Base-by-base conservation (phyloP, 2,888 invertebrate genomes). In the Hedychridium roseum region DNA sequence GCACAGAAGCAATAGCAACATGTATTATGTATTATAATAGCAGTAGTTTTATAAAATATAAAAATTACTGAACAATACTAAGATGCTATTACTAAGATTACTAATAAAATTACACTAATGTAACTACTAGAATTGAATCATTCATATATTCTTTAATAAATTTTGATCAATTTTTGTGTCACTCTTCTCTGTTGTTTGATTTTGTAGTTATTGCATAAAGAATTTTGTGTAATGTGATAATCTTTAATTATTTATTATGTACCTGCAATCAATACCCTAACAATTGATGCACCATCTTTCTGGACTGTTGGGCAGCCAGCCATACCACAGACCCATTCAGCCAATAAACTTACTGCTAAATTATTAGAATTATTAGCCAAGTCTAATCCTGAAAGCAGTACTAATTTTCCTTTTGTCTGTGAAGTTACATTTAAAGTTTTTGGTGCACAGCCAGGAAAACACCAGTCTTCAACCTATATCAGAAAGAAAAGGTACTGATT, bases 191-290 rank as follows among this genome's bases (percentile, higher is more conserved):
- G n/a, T n/a, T n/a, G n/a, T n/a, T n/a, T n/a, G n/a, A n/a, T n/a
- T n/a, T n/a, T n/a, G n/a, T n/a, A n/a, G n/a, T n/a, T n/a, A 26
- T 6, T 17, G 2, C 1, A 28, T 14, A 6, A 23, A 2, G 45
- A 32, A 6, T 34, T 41, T 28, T 31, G 17, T 17, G 11, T 2
- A 47, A 37, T 15, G 30, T 30, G 3, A 57, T 37, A n/a, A n/a
- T n/a, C n/a, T n/a, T n/a, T n/a, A n/a, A n/a, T n/a, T n/a, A n/a
- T n/a, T n/a, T 2, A 6, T 12, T 14, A 35, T 26, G 57, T 66
- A 81, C 92, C 94, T 57, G 94, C 94, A 53, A 97, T 84, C 51
- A 97, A 85, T 3, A 97, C 83, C 58, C 94, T 83, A 6, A 87
- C 86, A 63, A 93, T 84, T 59, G 86, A 85, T 1, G 89, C 83